Percentiles rank a stretch among this genome's conserved stretches.
Conservation (phyloP, 2,888 invertebrate genomes). For the Pterostichus niger region DNA sequence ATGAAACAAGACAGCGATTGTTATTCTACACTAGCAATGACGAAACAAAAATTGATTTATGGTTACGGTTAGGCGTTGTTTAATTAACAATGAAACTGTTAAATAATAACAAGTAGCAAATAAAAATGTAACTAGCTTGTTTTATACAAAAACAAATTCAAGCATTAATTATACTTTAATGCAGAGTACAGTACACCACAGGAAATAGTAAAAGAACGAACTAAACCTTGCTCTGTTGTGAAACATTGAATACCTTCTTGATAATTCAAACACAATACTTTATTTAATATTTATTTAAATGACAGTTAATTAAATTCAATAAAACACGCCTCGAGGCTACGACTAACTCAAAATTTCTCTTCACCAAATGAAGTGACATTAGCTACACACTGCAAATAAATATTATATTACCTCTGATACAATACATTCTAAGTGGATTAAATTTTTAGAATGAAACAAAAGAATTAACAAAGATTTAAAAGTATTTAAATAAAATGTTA, state of each 20-base stretch:
- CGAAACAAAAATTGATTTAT: conserved; percentile 6
- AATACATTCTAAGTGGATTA: no score
- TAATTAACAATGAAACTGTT: conserved; percentile 6
- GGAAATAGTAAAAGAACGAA: conserved; percentile 45
- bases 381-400: not conserved
- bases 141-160: conserved; percentile 6
- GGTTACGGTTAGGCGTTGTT: conserved; percentile 2
- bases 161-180: conserved; percentile 4
- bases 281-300: conserved; percentile 50
- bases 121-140: conserved; percentile 27
- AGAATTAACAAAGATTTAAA: no score
- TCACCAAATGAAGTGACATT: conserved; percentile 23
- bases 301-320: conserved; percentile 39
- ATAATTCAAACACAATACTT: not conserved
- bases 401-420: no score
- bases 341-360: conserved; percentile 21
- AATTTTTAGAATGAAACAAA: no score
- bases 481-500: no score
- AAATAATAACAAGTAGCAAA: conserved; percentile 26
- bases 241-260: conserved; percentile 66
- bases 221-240: conserved; percentile 67
- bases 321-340: conserved; percentile 25
- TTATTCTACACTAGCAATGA: not conserved
- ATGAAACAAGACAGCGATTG: not conserved
- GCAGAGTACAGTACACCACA: conserved; percentile 4